Evolutionary conservation across 2,888 invertebrate genomes (phyloP), one percentile per base, ranked within the genome.

Genomic region (Nomada hirtipes): DNA sequence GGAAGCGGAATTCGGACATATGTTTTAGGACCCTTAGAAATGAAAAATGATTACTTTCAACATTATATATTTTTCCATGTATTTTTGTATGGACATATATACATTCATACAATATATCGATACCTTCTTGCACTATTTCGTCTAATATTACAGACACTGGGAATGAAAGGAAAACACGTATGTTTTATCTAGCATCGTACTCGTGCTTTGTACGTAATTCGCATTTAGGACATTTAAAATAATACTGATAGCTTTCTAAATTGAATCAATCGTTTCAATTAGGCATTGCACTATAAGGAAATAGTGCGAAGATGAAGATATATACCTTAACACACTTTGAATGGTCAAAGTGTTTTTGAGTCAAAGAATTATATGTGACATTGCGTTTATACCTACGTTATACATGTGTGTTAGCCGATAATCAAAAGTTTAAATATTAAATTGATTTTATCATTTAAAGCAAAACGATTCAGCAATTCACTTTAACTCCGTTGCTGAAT

Each of bases 51-150:
- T 61, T 47, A 75, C 50, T 70, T 60, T 42, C 42, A 82, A 75
- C 36, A 67, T 75, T 44, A 70, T 75, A 74, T 82, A 75, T 70
- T 61, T 65, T 50, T 64, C 11, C 52, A 67, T 65, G 42, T 15
- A 44, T 65, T 60, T 70, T 70, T 55, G 44, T 60, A 75, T 70
- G 53, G 29, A 67, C 55, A 47, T 76, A 76, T 69, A 63, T 81
- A 81, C 68, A 81, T 63, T 68, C 67, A n/a, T 74, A 65, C 57
- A 81, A 60, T 63, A 36, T 42, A 55, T 67, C n/a, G 42, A 29
- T 67, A 81, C 23, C n/a, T 52, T 68, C 42, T 55, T 72, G 73
- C 55, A 52, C 50, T 73, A 81, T 67, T 73, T 73, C 18, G 26
- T n/a, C 23, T 44, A 71, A 72, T 67, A 57, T 67, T 26, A 80